Evolutionary conservation across 1,140 invertebrate genomes (phyloP), one percentile per base, ranked within the genome.

Genomic region (Apis mellifera): DNA sequence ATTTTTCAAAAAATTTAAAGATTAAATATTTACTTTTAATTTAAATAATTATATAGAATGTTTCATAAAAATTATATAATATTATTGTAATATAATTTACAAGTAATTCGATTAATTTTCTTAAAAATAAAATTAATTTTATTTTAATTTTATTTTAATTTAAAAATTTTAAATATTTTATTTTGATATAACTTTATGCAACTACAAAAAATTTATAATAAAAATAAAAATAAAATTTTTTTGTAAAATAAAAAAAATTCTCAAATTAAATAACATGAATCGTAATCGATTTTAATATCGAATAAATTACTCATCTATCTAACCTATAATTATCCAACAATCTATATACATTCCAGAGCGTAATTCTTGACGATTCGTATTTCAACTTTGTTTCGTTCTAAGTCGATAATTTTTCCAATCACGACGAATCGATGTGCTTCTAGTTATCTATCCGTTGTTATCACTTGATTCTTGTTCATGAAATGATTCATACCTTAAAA

Each of bases 321-420:
- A 32, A n/a, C 13, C 15, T 23, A 52, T 70, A 23, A 23, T 7
- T 8, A 9, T 55, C 9, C 68, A 52, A 23, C 15, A 17, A 55
- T 7, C 23, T 54, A 32, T 54, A 26, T 15, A 12, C 9, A 21
- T 54, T 54, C 19, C 42, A 23, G 15, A 26, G 32, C 32, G 62
- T 1, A 19, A 66, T 21, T 66, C 9, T 19, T 17, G 52, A 71
- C 21, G 26, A 12, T 15, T 71, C 19, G 7, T n/a, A 7, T 11
- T 12, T 12, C 52, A 54, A 21, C 23, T 55, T 32, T 9, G 5
- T 55, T 21, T 72, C 19, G 15, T 54, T 54, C 13, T 50, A 68
- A 50, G 65, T 42, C 42, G 19, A 68, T 32, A 55, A 71, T 50
- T 71, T 55, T 55, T 71, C 23, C 17, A 71, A 42, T 72, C 52